Base-by-base conservation (phyloP, 37 sponge, comb jelly and placozoan species). In the Cladorhizidae sp. region DNA sequence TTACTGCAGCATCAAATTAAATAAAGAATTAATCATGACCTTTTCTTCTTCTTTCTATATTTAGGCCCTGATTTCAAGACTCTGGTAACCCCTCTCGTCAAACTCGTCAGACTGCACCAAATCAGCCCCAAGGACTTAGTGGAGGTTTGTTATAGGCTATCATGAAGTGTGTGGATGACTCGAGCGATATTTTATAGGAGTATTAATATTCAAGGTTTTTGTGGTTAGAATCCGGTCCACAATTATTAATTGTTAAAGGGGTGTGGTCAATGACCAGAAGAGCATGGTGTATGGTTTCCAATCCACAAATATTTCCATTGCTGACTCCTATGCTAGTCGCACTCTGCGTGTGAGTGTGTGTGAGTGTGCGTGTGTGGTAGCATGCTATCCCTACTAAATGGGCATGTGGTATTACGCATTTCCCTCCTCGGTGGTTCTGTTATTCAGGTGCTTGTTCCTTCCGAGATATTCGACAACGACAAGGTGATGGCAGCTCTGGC, bases 401-500 rank as follows among this genome's bases (percentile, higher is more conserved):
- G 55, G 55, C 17, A 20, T 54, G 55, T 12, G n/a, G 11, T 63
- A 9, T 63, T n/a, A 63, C 64, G 9, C 28, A 26, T 63, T 9
- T n/a, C 11, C 9, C 64, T 26, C 15, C 15, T n/a, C 15, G n/a
- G n/a, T 9, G 15, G 15, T 63, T 63, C 9, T n/a, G 9, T 63
- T 63, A 9, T 28, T 28, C 85, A 93, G 97, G 59, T 85, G n/a
- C 80, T 95, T n/a, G 94, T 91, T 5, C 96, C 96, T 23, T 80
- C 89, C 37, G 90, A 84, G 15, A 75, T 95, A 37, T 91, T 98
- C 59, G 85, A 90, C 28, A 91, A 71, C 43, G 96, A 93, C 73
- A 85, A 85, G 40, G 81, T 95, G 37, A 98, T 98, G 91, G 78
- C 91, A 21, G 98, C 98, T 6, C 78, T 98, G 73, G 98, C 98